Conservation (phyloP, 2,888 invertebrate genomes). For the Drosophila robusta region DNA sequence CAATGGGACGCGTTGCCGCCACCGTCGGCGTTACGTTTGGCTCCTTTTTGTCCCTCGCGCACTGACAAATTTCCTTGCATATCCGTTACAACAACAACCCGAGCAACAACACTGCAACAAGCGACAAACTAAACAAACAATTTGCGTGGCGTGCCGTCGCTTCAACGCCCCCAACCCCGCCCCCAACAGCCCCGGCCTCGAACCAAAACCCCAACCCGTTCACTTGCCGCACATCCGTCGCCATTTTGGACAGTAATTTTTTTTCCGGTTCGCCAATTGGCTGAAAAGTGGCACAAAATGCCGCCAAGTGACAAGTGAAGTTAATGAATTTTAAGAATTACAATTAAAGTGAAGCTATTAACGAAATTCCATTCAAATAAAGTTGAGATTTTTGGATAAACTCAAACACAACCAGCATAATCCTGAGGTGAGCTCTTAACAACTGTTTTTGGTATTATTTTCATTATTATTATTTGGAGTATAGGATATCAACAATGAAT, state of each 20-base stretch:
- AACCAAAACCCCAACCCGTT: slow-evolving; percentile 13
- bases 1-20: slow-evolving; percentile 46
- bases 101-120: slow-evolving; percentile 18
- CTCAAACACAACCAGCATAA: slow-evolving; percentile 64
- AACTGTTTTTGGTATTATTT: not conserved
- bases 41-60: slow-evolving; percentile 30
- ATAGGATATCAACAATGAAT: too few species aligned
- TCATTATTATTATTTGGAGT: too few species aligned
- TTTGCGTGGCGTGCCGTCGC: slow-evolving; percentile 58
- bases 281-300: slow-evolving; percentile 30
- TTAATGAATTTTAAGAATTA: not conserved
- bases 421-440: slow-evolving; percentile 64
- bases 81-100: slow-evolving; percentile 61
- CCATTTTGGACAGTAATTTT: slow-evolving; percentile 72
- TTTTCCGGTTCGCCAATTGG: slow-evolving; percentile 55
- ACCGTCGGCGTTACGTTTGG: slow-evolving; percentile 52
- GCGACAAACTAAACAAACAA: slow-evolving; percentile 48
- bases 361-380: not conserved
- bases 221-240: slow-evolving; percentile 67
- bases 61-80: slow-evolving; percentile 76
- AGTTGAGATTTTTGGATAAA: slow-evolving; percentile 57
- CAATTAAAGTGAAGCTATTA: slow-evolving; percentile 2
- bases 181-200: not conserved
- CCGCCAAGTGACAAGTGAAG: slow-evolving; percentile 28
- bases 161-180: not conserved